phyloP scores from a whole-genome alignment of 1,140 invertebrate genomes.

The Drosophila tropicalis region DNA sequence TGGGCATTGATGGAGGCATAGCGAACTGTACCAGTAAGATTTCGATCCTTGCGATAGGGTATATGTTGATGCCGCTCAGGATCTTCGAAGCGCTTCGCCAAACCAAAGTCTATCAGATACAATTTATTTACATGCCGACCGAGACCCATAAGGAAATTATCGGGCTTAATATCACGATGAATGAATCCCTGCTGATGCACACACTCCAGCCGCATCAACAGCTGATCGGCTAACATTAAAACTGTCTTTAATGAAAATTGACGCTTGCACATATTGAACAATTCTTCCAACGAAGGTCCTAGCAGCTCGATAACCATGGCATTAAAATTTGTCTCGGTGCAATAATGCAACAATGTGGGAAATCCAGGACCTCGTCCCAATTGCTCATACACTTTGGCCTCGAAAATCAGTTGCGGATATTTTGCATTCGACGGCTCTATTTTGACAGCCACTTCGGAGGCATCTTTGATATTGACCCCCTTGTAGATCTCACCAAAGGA shows the following conservation, averaged over 20 bases:
- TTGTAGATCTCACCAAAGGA: constrained; percentile 99
- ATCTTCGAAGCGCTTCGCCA: constrained; percentile 98
- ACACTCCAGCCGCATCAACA: constrained; percentile 97
- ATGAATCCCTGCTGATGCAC: constrained; percentile 99
- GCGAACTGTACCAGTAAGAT: constrained; percentile 93
- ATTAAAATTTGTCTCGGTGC: constrained; percentile 98
- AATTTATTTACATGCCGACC: constrained; percentile 96
- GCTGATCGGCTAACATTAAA: constrained; percentile 97
- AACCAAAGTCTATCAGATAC: constrained; percentile 99
- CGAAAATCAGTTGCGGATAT: constrained; percentile 99
- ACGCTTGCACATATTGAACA: constrained; percentile 99
- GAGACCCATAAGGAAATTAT: constrained; percentile 99
- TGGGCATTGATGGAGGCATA: constrained; percentile 92
- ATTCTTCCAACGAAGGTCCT: constrained; percentile 98
- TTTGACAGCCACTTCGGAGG: constrained; percentile 99
- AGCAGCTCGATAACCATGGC: constrained; percentile 99
- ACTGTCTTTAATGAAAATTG: constrained; percentile 99
- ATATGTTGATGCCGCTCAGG: constrained; percentile 95
- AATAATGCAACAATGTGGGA: constrained; percentile 98
- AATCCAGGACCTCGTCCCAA: constrained; percentile 96
- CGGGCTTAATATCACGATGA: constrained; percentile 98
- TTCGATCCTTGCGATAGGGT: constrained; percentile 99
- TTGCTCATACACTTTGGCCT: constrained; percentile 99
- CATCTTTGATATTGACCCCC: constrained; percentile 97
- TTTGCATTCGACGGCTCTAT: constrained; percentile 99